Evolutionary conservation across 2,113 vertebrate genomes (phyloP), one percentile per base, ranked within the genome.

Genomic region (Pangasianodon gigas): DNA sequence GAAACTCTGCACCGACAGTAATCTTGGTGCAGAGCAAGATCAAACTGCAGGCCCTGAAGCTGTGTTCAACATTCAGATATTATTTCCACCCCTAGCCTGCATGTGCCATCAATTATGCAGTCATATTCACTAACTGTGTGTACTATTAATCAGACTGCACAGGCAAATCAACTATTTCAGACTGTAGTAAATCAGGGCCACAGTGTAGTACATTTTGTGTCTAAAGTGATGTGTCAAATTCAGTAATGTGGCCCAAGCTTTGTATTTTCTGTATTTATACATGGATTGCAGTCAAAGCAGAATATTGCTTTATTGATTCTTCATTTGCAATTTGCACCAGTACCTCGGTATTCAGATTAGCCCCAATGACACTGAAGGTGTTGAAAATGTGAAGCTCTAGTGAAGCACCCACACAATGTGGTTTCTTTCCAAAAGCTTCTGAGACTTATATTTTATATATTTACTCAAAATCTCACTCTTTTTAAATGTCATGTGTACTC

Each of bases 151-250:
- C 51, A 54, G 19, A 84, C 82, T 84, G n/a, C 54, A 60, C 37
- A 41, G 58, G n/a, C 56, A 84, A 60, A 84, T 84, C n/a, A 84
- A 44, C 67, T 46, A 85, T 85, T 65, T 44, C 58, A 46, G 58
- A 85, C 8, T 65, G 83, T 65, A 85, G 83, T 46, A 62, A 65
- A 29, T 65, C 83, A 29, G 58, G 37, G 41, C 19, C 41, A n/a
- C 56, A 46, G 41, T 85, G 56, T 85, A 46, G 83, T 84, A 7
- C 37, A 85, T 85, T 21, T 60, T 60, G 41, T 46, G 26, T 46
- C 58, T 48, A 67, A 85, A 85, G 26, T 48, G 14, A 67, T 48
- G 41, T 85, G 60, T 84, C 21, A 84, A 83, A 60, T 41, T 41
- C 29, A 48, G 41, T 85, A 85, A 67, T 83, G 81, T 83, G 46